These are phyloP conservation scores for Brachystomella parvula DNA, from an alignment of 1,140 invertebrate species.

Conservation along the genomic window DNA sequence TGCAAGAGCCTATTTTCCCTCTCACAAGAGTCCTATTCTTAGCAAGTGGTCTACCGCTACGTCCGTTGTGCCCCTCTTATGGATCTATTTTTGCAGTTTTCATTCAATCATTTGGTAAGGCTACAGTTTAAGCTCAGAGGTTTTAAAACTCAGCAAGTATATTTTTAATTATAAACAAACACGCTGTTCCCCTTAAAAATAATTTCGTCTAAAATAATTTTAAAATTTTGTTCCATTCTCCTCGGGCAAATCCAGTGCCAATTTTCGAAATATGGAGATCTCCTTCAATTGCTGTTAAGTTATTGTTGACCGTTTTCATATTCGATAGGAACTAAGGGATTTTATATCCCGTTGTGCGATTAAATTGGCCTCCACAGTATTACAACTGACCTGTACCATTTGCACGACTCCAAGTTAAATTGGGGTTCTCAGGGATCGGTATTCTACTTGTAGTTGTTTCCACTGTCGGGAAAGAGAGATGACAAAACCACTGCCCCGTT, in stretches of 20 bases:
- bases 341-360: neutral
- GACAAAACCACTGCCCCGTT: neutral
- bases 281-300: neutral
- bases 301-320: neutral
- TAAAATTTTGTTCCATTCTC: neutral
- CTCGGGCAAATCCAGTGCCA: neutral
- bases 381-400: neutral
- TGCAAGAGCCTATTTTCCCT: no score
- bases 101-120: no score
- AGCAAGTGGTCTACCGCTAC: no score
- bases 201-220: neutral
- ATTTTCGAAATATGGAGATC: neutral
- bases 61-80: no score
- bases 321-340: neutral
- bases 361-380: neutral
- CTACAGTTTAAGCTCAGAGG: no score
- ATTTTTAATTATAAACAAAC: no score
- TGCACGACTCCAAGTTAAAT: neutral
- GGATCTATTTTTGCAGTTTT: no score
- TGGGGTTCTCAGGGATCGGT: neutral
- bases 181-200: no score
- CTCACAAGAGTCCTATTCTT: no score
- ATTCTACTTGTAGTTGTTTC: neutral
- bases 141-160: no score
- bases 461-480: neutral